Evolutionary conservation across 2,888 invertebrate species (phyloP), one percentile per base, ranked within the genome.

Genomic region (Nebria salina): DNA sequence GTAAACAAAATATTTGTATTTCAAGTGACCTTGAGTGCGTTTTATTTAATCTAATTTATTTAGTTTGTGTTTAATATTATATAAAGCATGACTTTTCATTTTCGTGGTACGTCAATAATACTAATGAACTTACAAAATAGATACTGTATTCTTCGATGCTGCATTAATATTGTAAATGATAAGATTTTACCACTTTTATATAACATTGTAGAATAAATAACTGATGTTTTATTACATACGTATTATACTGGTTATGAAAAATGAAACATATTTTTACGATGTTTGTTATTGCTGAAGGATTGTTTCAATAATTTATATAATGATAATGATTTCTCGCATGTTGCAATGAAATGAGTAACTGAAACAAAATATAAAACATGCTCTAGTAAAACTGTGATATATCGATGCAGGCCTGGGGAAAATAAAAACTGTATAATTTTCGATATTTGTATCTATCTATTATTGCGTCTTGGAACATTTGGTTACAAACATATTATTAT

Each of bases 181-280:
- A 80, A 80, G 80, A 64, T 75, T 80, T 80, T 80, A 80, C 80
- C 80, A 80, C 80, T 80, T 80, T 80, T 80, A 80, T 80, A 80
- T 80, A 80, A 80, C 80, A 80, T 68, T 80, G 54, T 79, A 80
- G 80, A 75, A 75, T 54, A 74, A 75, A 80, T 80, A 80, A 70
- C 34, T 75, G 75, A 80, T 75, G 70, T 72, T 78, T 77, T 79
- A 79, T 68, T 65, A 68, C 68, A 34, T 25, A 68, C 68, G 41
- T 74, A 74, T 64, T 68, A 75, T 26, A 72, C 79, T 66, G 75
- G 73, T 20, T 79, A 72, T 72, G 76, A 76, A 76, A 81, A 76
- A 81, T 81, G 81, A 72, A 81, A 81, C 72, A 43, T 75, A 80
- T 80, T 72, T 79, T 80, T 80, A 70, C 75, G 72, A 80, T 75